Evolutionary conservation across 2,113 vertebrate genomes (phyloP).

Genomic region (Apodemus sylvaticus): DNA sequence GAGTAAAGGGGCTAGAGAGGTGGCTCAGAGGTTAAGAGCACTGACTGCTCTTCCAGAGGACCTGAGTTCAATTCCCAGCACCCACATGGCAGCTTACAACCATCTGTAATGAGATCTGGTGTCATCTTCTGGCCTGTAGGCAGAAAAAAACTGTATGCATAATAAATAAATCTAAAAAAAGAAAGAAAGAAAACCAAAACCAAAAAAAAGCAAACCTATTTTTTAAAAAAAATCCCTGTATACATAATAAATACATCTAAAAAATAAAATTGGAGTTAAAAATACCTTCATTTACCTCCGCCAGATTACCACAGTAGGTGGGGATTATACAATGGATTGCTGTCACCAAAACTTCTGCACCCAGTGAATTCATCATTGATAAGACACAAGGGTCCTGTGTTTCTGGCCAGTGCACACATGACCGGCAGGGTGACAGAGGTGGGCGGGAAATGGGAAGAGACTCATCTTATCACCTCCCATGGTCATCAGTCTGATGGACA

Average conservation of each 20-base stretch:
- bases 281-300: background rate
- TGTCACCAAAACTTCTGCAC: background rate
- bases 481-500: background rate
- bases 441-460: background rate
- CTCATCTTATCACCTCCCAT: rapidly evolving
- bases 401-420: background rate
- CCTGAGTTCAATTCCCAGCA: no score
- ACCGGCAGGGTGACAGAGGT: background rate
- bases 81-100: no score
- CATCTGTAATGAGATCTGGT: no score
- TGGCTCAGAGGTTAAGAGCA: no score
- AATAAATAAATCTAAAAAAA: no score
- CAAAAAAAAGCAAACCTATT: no score
- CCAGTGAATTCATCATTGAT: background rate
- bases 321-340: background rate
- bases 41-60: no score
- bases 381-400: background rate
- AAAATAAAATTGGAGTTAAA: background rate
- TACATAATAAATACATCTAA: no score
- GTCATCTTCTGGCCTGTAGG: no score
- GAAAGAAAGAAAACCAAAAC: no score
- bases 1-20: background rate
- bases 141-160: no score
- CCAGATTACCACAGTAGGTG: background rate
- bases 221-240: no score